Evolutionary conservation across 2,113 vertebrate species (phyloP).

Genomic region (Orientallactaga bullata): DNA sequence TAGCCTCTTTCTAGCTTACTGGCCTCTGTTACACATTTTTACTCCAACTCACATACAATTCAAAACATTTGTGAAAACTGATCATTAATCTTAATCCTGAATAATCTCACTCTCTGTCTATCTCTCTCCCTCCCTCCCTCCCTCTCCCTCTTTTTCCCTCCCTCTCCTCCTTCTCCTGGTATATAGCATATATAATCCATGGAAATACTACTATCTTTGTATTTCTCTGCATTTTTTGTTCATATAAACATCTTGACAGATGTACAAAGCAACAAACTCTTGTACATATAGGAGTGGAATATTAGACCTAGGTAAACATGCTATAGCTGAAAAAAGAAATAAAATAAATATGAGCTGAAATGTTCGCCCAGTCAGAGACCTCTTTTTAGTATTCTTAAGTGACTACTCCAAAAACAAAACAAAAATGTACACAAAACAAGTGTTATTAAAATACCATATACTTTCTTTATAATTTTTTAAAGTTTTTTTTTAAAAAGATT

Average conservation of each 20-base stretch:
- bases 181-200: background rate
- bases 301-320: background rate
- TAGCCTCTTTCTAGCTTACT: too few species aligned
- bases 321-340: background rate
- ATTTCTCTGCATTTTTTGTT: background rate
- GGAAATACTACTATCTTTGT: background rate
- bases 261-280: background rate
- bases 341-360: background rate
- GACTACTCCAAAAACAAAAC: background rate
- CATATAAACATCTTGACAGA: background rate
- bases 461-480: too few species aligned
- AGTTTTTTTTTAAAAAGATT: too few species aligned
- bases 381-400: background rate
- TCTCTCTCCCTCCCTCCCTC: too few species aligned
- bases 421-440: too few species aligned
- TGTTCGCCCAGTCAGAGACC: background rate
- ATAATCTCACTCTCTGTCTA: background rate
- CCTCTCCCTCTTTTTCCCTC: too few species aligned
- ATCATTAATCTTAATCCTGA: background rate
- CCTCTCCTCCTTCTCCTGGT: background rate
- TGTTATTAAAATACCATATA: too few species aligned
- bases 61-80: background rate
- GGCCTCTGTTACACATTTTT: too few species aligned
- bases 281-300: background rate
- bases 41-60: background rate